Percentiles rank a stretch among this genome's conserved stretches.
These are phyloP conservation scores for Mylabris sibirica DNA, from an alignment of 2,888 invertebrate species.

Conservation along the genomic window DNA sequence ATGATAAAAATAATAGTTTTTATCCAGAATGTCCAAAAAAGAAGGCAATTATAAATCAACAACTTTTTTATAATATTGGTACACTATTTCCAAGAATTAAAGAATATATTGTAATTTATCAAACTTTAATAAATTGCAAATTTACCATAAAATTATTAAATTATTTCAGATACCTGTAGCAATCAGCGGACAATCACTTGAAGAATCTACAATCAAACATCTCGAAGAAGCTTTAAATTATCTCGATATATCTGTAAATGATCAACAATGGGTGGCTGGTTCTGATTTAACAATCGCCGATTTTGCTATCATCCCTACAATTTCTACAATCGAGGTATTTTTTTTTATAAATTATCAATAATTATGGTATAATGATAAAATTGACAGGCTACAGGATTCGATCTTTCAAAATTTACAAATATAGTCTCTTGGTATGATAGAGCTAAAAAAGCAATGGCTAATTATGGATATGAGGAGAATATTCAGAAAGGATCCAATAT, in stretches of 20 bases:
- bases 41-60: slow-evolving; percentile 69
- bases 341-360: neutral
- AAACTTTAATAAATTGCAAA: slow-evolving; percentile 40
- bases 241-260: slow-evolving; percentile 67
- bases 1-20: slow-evolving; percentile 69
- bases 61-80: slow-evolving; percentile 69
- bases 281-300: slow-evolving; percentile 76
- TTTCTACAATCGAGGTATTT: slow-evolving; percentile 68
- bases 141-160: neutral
- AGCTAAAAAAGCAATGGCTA: slow-evolving; percentile 70
- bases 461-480: slow-evolving; percentile 74
- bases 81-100: slow-evolving; percentile 65
- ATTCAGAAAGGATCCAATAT: slow-evolving; percentile 68
- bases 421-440: slow-evolving; percentile 71
- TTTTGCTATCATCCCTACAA: slow-evolving; percentile 68
- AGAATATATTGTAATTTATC: slow-evolving; percentile 64
- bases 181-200: slow-evolving; percentile 38
- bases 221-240: slow-evolving; percentile 68
- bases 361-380: neutral
- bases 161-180: slow-evolving; percentile 48
- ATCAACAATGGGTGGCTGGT: slow-evolving; percentile 72
- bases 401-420: slow-evolving; percentile 67
- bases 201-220: slow-evolving; percentile 53
- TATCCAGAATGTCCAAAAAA: slow-evolving; percentile 71
- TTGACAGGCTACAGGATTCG: slow-evolving; percentile 59